phyloP scores from a whole-genome alignment of 2,113 vertebrate genomes.

The Poecile atricapillus region DNA sequence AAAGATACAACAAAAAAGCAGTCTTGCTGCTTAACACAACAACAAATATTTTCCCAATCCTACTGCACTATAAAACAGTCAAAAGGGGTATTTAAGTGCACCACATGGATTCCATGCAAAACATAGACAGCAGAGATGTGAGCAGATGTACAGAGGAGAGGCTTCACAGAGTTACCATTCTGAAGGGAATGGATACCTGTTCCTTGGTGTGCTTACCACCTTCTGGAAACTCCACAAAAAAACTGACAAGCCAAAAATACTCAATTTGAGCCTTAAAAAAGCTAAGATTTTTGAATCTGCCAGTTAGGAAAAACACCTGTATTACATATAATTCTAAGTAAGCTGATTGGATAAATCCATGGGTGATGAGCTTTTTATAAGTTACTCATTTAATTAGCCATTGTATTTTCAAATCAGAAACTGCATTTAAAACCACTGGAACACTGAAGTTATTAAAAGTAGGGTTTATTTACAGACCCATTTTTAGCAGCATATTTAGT shows the following conservation, averaged over 20 bases:
- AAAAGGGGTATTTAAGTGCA: neutral
- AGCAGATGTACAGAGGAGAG: neutral
- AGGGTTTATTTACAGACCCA: neutral
- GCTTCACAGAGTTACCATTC: neutral
- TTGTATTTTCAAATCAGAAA: neutral
- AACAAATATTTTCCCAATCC: neutral
- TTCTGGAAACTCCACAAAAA: neutral
- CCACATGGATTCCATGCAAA: neutral
- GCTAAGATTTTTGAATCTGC: neutral
- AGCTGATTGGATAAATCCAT: neutral
- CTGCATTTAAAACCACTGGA: neutral
- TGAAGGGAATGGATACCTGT: neutral
- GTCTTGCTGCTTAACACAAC: neutral
- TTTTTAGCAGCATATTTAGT: neutral
- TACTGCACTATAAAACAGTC: neutral
- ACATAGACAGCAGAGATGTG: neutral
- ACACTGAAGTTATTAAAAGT: neutral
- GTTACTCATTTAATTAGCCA: neutral
- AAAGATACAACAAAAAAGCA: neutral
- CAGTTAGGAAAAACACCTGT: neutral
- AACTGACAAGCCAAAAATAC: neutral
- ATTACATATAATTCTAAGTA: neutral
- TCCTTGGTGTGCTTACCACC: neutral
- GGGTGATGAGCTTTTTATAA: neutral
- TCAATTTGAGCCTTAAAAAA: neutral